These are phyloP conservation scores for Pachymerium ferrugineum DNA, from an alignment of 2,888 invertebrate species.

Conservation along the genomic window DNA sequence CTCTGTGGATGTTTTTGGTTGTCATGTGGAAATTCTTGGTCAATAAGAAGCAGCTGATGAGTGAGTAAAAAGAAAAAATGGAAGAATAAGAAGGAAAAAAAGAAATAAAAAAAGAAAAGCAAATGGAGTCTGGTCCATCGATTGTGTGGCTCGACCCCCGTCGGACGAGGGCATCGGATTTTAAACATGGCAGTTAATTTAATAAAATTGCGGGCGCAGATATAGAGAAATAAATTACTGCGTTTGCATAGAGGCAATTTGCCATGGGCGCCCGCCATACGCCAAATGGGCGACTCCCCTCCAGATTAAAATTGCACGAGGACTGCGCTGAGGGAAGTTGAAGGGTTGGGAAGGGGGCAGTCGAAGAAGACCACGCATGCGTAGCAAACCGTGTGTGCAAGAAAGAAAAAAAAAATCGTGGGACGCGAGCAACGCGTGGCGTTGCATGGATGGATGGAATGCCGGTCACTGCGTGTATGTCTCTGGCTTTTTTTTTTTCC, in stretches of 20 bases:
- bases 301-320: slow-evolving; percentile 29
- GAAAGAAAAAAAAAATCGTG: not conserved
- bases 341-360: slow-evolving; percentile 27
- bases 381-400: slow-evolving; percentile 9
- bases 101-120: not conserved
- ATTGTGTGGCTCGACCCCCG: slow-evolving; percentile 21
- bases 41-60: slow-evolving; percentile 17
- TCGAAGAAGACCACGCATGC: slow-evolving; percentile 23
- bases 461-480: not conserved
- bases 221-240: slow-evolving; percentile 38
- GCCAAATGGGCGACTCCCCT: slow-evolving; percentile 20
- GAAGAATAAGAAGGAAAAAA: not conserved
- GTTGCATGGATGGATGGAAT: slow-evolving; percentile 1
- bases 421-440: not conserved
- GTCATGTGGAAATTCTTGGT: not conserved
- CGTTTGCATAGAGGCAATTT: slow-evolving; percentile 35
- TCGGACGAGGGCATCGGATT: slow-evolving; percentile 29
- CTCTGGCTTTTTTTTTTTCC: not conserved
- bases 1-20: not conserved
- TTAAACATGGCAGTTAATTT: slow-evolving; percentile 36
- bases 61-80: not conserved
- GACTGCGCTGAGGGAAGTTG: slow-evolving; percentile 29
- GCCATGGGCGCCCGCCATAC: slow-evolving; percentile 16
- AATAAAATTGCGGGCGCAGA: slow-evolving; percentile 36
- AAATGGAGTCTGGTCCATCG: slow-evolving; percentile 14